Evolutionary conservation across 2,888 invertebrate species (phyloP).

Genomic region (Lysandra coridon): DNA sequence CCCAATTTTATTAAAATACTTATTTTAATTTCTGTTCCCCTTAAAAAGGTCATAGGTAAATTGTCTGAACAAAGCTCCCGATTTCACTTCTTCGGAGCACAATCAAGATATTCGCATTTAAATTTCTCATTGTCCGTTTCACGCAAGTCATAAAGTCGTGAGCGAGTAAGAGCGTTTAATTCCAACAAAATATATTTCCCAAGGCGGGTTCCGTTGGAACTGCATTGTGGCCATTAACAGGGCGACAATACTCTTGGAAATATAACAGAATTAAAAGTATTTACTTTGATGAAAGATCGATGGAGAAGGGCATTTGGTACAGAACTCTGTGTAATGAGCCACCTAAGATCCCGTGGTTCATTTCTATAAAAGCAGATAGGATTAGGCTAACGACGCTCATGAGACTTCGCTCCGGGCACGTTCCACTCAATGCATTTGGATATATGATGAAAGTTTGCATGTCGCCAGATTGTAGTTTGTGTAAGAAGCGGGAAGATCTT

Average conservation of each 20-base stretch:
- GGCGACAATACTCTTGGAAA: conserved; percentile 7
- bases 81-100: conserved; percentile 39
- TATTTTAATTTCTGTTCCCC: not conserved
- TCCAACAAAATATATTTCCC: conserved; percentile 51
- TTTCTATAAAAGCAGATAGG: too few relatives aligned
- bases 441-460: too few relatives aligned
- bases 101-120: conserved; percentile 42
- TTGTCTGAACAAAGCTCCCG: not conserved
- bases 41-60: not conserved
- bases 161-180: conserved; percentile 47
- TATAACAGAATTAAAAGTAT: too few relatives aligned
- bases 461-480: too few relatives aligned
- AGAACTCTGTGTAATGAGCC: too few relatives aligned
- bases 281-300: too few relatives aligned
- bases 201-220: conserved; percentile 47
- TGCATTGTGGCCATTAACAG: conserved; percentile 38
- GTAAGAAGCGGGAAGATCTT: too few relatives aligned
- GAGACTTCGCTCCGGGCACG: too few relatives aligned
- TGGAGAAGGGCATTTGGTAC: too few relatives aligned
- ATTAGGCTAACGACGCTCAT: too few relatives aligned
- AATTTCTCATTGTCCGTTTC: conserved; percentile 40
- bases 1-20: not conserved
- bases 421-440: too few relatives aligned
- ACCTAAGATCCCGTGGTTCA: too few relatives aligned
- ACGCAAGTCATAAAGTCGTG: conserved; percentile 45